Evolutionary conservation across 1,140 invertebrate species (phyloP), one percentile per base, ranked within the genome.

Genomic region (Aphaenogaster rudis): DNA sequence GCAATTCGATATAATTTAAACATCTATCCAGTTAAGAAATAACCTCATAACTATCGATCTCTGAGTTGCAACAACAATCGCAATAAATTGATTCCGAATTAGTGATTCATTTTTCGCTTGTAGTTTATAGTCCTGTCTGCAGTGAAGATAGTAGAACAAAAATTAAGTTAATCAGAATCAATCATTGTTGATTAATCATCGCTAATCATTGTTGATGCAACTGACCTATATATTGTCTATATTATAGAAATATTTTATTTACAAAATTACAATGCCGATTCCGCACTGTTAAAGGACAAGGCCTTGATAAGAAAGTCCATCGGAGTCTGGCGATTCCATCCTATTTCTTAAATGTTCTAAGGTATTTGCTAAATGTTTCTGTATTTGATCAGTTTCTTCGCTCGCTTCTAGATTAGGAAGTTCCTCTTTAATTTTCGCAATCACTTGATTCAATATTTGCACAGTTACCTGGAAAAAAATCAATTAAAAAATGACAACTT

Each of bases 381-480:
- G 98, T 87, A 99, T 99, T 95, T 99, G 98, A 93, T 99, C 99
- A 2, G 98, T 98, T 95, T 99, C 99, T 93, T 99, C 98, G 79
- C 97, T 98, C 11, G 97, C 97, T 93, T 99, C 99, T 52, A 99
- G 96, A 94, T 98, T 99, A 0, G 98, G 98, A 33, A 99, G 95
- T 93, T 99, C 98, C 91, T 99, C 98, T 88, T 97, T 97, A 42
- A 99, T 98, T 95, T 99, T 99, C 11, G 97, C 96, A 67, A 99
- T 98, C 15, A 99, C 96, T 96, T 99, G 97, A 93, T 98, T 98
- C 54, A 98, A 94, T 84, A 97, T 97, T 92, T 97, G 96, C 11
- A 97, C 96, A 2, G 96, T 97, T 6, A 98, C 96, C 96, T 97
- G 92, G 79, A 95, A 95, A 86, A 89, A 28, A 61, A 84, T 77